These are phyloP conservation scores for Actinemys pallida DNA, from an alignment of 2,113 vertebrate species.

Conservation along the genomic window DNA sequence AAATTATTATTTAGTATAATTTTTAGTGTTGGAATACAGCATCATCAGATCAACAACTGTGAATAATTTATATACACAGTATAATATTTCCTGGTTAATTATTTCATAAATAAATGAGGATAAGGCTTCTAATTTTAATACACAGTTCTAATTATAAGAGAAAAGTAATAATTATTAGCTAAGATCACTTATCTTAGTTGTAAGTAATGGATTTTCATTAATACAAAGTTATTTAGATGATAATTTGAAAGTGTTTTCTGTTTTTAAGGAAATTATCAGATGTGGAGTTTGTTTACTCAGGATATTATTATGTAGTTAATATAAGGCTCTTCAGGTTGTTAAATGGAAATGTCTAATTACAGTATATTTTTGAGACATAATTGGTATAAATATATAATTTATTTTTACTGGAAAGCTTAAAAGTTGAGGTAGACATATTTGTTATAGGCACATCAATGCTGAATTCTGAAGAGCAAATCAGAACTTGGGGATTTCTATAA, in stretches of 20 bases:
- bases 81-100: conserved; percentile 10
- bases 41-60: conserved; percentile 9
- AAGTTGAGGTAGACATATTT: neutral
- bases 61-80: neutral
- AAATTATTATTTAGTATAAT: conserved; percentile 33
- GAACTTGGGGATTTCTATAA: neutral
- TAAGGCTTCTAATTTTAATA: neutral
- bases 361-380: neutral
- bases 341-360: fast-evolving
- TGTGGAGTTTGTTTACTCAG: neutral
- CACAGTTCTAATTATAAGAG: neutral
- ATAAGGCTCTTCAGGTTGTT: neutral
- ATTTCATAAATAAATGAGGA: neutral
- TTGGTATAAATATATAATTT: neutral
- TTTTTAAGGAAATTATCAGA: neutral
- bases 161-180: neutral
- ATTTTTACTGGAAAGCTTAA: neutral
- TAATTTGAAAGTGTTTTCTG: neutral
- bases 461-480: neutral
- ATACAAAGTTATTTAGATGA: neutral
- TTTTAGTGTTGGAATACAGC: conserved; percentile 31
- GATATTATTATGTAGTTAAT: neutral
- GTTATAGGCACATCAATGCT: neutral
- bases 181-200: neutral
- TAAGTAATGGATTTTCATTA: neutral